phyloP scores from a whole-genome alignment of 2,113 vertebrate genomes.

The Glaucidium brasilianum region DNA sequence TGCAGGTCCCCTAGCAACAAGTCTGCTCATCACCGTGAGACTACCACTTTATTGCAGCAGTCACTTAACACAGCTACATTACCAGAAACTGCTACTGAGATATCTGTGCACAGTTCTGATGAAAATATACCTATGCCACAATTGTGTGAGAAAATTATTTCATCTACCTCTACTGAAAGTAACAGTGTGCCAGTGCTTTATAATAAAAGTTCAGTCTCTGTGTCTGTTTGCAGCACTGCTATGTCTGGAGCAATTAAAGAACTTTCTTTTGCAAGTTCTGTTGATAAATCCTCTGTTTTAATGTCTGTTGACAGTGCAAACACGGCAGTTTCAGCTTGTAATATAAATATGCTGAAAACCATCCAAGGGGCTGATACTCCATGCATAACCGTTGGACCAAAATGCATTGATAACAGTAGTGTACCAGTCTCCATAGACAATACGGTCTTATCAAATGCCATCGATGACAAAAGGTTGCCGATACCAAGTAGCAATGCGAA shows the following conservation, averaged over 20 bases:
- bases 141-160: conserved; percentile 77
- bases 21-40: conserved; percentile 72
- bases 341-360: conserved; percentile 75
- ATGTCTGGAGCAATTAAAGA: conserved; percentile 78
- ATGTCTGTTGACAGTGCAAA: conserved; percentile 79
- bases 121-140: conserved; percentile 74
- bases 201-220: conserved; percentile 74
- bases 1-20: conserved; percentile 83
- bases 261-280: conserved; percentile 76
- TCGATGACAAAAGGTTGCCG: conserved; percentile 71
- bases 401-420: conserved; percentile 72
- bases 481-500: conserved; percentile 59
- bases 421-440: conserved; percentile 56
- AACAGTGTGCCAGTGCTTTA: conserved; percentile 79
- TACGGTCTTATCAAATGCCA: conserved; percentile 27
- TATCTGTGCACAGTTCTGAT: conserved; percentile 71
- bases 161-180: conserved; percentile 83
- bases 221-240: conserved; percentile 77
- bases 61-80: conserved; percentile 66
- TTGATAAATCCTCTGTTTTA: conserved; percentile 80
- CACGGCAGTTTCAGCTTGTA: conserved; percentile 73
- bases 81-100: conserved; percentile 75
- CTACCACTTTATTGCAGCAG: conserved; percentile 63
- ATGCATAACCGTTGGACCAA: conserved; percentile 78
- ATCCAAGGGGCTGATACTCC: conserved; percentile 75